phyloP scores from a whole-genome alignment of 2,113 vertebrate genomes.

The Romanogobio albipinnatus region DNA sequence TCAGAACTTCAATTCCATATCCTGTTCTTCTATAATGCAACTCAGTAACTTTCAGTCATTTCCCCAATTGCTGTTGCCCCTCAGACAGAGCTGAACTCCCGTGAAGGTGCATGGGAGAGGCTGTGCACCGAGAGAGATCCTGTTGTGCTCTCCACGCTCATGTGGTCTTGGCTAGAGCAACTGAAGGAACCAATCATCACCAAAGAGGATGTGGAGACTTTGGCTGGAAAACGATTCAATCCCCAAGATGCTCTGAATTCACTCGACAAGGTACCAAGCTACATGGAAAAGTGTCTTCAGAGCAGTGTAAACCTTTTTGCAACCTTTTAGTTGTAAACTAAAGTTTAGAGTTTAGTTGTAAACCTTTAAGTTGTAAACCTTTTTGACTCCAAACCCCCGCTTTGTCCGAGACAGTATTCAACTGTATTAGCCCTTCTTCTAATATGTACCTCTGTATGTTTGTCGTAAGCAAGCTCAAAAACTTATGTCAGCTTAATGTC shows the following conservation, averaged over 20 bases:
- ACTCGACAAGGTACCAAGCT: conserved; percentile 83
- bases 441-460: too few species aligned
- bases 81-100: conserved; percentile 91
- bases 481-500: too few species aligned
- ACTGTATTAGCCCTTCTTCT: neutral
- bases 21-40: neutral
- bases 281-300: neutral
- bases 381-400: neutral
- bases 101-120: conserved; percentile 91
- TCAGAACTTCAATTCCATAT: neutral
- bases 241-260: conserved; percentile 78
- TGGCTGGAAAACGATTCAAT: conserved; percentile 74
- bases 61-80: conserved; percentile 43
- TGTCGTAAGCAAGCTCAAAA: too few species aligned
- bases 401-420: neutral
- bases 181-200: conserved; percentile 90
- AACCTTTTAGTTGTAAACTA: too few species aligned
- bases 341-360: too few species aligned
- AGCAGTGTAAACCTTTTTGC: neutral
- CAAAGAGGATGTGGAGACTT: conserved; percentile 77
- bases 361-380: neutral
- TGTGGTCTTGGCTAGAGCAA: conserved; percentile 99
- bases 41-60: too few species aligned
- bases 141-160: conserved; percentile 85
- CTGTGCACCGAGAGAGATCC: conserved; percentile 87